Conservation (phyloP, 1,140 invertebrate genomes). For the Drosophila orosa region DNA sequence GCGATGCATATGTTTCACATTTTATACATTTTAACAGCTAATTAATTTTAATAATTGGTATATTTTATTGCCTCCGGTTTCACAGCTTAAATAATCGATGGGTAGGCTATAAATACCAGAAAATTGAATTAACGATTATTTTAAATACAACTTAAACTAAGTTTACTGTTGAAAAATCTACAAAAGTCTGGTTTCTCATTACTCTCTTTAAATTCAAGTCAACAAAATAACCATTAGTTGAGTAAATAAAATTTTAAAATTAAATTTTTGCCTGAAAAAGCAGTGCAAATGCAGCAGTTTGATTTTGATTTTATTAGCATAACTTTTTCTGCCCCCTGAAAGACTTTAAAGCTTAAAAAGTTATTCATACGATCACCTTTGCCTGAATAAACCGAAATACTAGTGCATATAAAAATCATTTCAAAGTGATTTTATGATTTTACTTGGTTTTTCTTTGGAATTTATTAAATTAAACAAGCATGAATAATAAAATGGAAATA, state of each 20-base stretch:
- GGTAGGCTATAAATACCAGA: background rate
- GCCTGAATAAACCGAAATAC: background rate
- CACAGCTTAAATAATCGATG: slow-evolving; percentile 8
- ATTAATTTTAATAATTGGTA: slow-evolving; percentile 50
- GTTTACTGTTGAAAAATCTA: background rate
- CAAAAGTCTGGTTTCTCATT: background rate
- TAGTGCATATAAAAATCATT: background rate
- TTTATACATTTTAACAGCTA: slow-evolving; percentile 36
- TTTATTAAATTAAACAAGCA: slow-evolving; percentile 3
- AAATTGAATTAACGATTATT: background rate
- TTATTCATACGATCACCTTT: slow-evolving; percentile 1
- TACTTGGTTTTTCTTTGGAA: background rate
- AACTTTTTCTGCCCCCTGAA: background rate
- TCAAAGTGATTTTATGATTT: slow-evolving; percentile 2
- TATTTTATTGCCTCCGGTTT: slow-evolving; percentile 28
- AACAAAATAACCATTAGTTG: slow-evolving; percentile 19
- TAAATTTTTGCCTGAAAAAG: background rate
- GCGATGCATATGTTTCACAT: slow-evolving; percentile 57
- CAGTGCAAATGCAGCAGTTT: slow-evolving; percentile 1
- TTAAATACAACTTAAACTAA: background rate
- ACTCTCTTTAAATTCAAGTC: background rate
- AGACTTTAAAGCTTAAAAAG: slow-evolving; percentile 8
- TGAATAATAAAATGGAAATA: background rate
- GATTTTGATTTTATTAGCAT: slow-evolving; percentile 8
- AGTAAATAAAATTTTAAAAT: background rate